Base-by-base conservation (phyloP, 2,888 invertebrate species). In the Plutella xylostella region DNA sequence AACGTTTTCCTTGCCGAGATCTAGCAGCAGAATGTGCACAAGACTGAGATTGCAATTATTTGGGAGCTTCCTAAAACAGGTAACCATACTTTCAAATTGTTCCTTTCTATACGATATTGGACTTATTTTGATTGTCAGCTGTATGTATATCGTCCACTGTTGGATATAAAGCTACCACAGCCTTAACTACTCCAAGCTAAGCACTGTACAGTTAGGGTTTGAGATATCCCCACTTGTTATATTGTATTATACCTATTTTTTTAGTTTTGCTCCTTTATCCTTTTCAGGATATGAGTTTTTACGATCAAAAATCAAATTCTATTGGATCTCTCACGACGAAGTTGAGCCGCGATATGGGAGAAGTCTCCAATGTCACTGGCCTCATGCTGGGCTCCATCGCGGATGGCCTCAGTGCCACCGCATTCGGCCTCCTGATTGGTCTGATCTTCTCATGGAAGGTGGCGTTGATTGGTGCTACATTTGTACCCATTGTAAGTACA, bases 1-100 rank as follows among this genome's bases (percentile, higher is more conserved):
- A 66, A 88, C 90, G 51, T 88, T 87, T 51, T 87, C 90, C 65
- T 93, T 94, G 62, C 91, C 90, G 1, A 76, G 87, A 19, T 90
- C 94, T 0, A 94, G 94, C 1, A 90, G 92, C 2, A 87, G 86
- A 45, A 86, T 94, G 76, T 94, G 94, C 0, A 84, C 89, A 1
- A 77, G 93, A 39, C 60, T 88, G 12, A 71, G 88, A 46, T 66
- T 72, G 57, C 63, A 76, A 57, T 74, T 84, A 55, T 85, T 84
- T 46, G 68, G 67, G 1, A 84, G 87, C 14, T 77, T 89, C 65
- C 56, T 91, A 22, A 83, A 72, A 64, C 90, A 85, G 63, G 84
- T 80, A n/a, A n/a, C n/a, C n/a, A n/a, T n/a, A n/a, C n/a, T n/a
- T n/a, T n/a, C n/a, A n/a, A n/a, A n/a, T n/a, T n/a, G n/a, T n/a